Percentiles rank a stretch among this genome's conserved stretches.
These are phyloP conservation scores for Betta splendens DNA, from an alignment of 2,797 vertebrate species.

Conservation along the genomic window DNA sequence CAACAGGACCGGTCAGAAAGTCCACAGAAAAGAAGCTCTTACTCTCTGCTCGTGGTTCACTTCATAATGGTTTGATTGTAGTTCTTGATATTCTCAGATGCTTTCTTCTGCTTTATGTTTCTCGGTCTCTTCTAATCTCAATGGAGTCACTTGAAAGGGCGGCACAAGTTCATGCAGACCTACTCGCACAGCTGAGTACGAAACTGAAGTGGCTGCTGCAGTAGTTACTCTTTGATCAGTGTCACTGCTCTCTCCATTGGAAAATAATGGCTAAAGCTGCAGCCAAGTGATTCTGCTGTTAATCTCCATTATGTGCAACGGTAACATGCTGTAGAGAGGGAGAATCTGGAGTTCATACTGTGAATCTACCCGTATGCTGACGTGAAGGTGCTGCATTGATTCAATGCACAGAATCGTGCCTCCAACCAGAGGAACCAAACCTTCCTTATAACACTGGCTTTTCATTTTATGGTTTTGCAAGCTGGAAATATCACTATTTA, in stretches of 20 bases:
- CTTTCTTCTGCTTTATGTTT: slow-evolving; percentile 3
- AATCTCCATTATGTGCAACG: background rate
- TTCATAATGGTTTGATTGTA: background rate
- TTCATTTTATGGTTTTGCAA: slow-evolving; percentile 21
- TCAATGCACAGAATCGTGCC: too few relatives aligned
- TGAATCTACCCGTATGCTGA: slow-evolving; percentile 20
- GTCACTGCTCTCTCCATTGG: background rate
- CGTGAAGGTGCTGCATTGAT: slow-evolving; percentile 35
- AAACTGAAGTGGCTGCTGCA: background rate
- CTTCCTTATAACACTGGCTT: slow-evolving; percentile 12
- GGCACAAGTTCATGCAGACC: background rate
- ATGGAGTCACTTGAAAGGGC: slow-evolving; percentile 16
- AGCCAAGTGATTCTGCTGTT: background rate
- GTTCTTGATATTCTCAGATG: slow-evolving; percentile 7
- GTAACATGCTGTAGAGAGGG: background rate
- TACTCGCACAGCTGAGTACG: slow-evolving; percentile 9
- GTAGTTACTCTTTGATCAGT: background rate
- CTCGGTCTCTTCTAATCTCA: slow-evolving; percentile 23
- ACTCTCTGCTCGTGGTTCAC: background rate
- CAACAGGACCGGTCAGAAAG: too few relatives aligned
- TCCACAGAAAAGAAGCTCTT: background rate
- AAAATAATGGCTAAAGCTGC: slow-evolving; percentile 1
- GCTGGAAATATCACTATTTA: slow-evolving; percentile 44
- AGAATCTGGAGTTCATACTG: background rate
- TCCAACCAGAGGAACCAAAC: too few relatives aligned